A percentile compares a stretch with the other conserved stretches of the same genome.
These are phyloP conservation scores for Cossypha caffra DNA, from an alignment of 2,797 vertebrate species.

Conservation along the genomic window DNA sequence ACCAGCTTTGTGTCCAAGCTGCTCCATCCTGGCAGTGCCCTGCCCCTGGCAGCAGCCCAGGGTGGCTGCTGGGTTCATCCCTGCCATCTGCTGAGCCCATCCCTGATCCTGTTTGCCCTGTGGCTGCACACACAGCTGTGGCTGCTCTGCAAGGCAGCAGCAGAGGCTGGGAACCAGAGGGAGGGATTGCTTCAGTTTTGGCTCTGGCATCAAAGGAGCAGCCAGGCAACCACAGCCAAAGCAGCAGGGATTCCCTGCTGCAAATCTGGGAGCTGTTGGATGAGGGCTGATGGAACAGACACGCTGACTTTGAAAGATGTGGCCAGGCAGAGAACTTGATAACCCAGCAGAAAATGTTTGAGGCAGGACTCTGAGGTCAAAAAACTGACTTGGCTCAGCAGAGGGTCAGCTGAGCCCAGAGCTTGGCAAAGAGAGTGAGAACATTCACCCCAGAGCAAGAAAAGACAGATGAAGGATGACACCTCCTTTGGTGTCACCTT, in stretches of 20 bases:
- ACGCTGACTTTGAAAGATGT: neutral
- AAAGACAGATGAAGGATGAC: neutral
- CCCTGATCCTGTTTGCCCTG: neutral
- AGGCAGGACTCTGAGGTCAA: neutral
- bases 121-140: neutral
- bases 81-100: neutral
- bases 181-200: neutral
- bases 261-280: neutral
- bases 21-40: neutral
- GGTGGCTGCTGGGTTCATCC: accelerated
- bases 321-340: neutral
- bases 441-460: neutral
- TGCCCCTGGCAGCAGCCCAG: neutral
- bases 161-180: neutral
- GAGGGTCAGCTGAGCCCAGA: neutral
- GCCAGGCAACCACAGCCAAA: neutral
- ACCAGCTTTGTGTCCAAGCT: neutral
- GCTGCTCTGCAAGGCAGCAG: neutral
- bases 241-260: neutral
- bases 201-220: neutral
- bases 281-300: neutral
- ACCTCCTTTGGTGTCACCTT: neutral
- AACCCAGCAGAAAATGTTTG: neutral
- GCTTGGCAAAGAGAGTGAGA: neutral
- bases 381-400: neutral